These are phyloP conservation scores for Andrena bucephala DNA, from an alignment of 2,888 invertebrate species.

Conservation along the genomic window DNA sequence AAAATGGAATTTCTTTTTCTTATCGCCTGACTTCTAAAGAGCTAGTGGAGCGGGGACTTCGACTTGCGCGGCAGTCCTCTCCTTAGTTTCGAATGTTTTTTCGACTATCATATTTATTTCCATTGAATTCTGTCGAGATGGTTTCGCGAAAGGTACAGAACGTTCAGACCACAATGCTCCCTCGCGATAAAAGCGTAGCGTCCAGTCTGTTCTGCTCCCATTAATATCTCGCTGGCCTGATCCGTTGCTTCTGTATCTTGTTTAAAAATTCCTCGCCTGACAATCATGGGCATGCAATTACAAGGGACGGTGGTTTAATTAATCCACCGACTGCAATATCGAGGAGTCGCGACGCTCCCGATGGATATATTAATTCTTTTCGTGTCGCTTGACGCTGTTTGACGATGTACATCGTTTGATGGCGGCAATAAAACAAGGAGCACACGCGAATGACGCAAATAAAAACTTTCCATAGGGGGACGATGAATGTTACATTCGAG, in stretches of 20 bases:
- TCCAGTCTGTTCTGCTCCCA: neutral
- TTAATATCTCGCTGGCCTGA: conserved; percentile 18
- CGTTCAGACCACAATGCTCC: conserved; percentile 3
- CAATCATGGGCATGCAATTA: conserved; percentile 43
- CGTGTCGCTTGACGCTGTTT: conserved; percentile 29
- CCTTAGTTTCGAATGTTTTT: conserved; percentile 26
- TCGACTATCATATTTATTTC: conserved; percentile 22
- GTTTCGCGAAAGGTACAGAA: neutral
- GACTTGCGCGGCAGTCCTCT: neutral
- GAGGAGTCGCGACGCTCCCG: conserved; percentile 3
- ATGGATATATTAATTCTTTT: conserved; percentile 49
- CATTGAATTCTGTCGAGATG: conserved; percentile 1
- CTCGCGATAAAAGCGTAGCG: conserved; percentile 15
- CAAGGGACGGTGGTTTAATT: conserved; percentile 42
- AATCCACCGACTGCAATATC: conserved; percentile 41
- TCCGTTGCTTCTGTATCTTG: conserved; percentile 37
- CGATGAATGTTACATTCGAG: conserved; percentile 68
- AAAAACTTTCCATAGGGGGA: conserved; percentile 47
- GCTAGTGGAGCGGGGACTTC: neutral
- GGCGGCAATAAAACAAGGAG: neutral
- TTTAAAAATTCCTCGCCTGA: conserved; percentile 18
- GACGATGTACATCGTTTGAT: conserved; percentile 3
- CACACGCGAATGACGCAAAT: conserved; percentile 33
- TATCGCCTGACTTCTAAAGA: conserved; percentile 18
- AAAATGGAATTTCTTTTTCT: conserved; percentile 70